Base-by-base conservation (phyloP, 1,140 invertebrate genomes). In the Brachionus sp. region DNA sequence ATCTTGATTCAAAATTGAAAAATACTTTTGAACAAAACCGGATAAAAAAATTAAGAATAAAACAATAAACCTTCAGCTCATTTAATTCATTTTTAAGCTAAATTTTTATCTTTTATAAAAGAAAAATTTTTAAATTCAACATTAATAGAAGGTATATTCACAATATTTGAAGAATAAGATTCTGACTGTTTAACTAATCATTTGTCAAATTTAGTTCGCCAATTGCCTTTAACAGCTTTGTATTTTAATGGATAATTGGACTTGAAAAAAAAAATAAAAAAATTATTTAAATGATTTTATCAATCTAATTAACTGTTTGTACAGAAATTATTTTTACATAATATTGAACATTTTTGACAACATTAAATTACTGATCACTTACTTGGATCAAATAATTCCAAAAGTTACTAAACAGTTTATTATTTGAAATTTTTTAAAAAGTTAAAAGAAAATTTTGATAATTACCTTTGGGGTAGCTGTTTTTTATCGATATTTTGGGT, bases 301-400 rank as follows among this genome's bases (percentile, higher is more conserved):
- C 9, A 57, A 57, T 57, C 19, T 9, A 57, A 19, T 25, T 19
- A 57, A 57, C 19, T 19, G 16, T 23, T 57, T 57, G 50, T 57
- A 57, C 50, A 57, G 50, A 57, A 57, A 12, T n/a, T 50, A 1
- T 16, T 50, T 50, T 50, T 50, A n/a, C 16, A 2, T 13, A 5
- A 50, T 57, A 57, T 19, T 19, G 16, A 57, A 57, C 2, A 57
- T 57, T 19, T 19, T 57, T 19, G 16, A 57, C 50, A 57, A 57
- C 50, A 57, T 57, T 19, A 19, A 66, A 35, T 16, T 37, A 66
- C 3, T 37, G 5, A 66, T 37, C 5, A 70, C 66, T 70, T 70
- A 70, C 66, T 70, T 70, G 37, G 29, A 33, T 70, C 66, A 70
- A 70, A 70, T 70, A 70, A 39, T 44, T 70, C 66, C 66, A 70